A percentile compares a stretch with the other conserved stretches of the same genome.
These are phyloP conservation scores for Mionectes macconnelli DNA, from an alignment of 2,113 vertebrate species.

Conservation along the genomic window DNA sequence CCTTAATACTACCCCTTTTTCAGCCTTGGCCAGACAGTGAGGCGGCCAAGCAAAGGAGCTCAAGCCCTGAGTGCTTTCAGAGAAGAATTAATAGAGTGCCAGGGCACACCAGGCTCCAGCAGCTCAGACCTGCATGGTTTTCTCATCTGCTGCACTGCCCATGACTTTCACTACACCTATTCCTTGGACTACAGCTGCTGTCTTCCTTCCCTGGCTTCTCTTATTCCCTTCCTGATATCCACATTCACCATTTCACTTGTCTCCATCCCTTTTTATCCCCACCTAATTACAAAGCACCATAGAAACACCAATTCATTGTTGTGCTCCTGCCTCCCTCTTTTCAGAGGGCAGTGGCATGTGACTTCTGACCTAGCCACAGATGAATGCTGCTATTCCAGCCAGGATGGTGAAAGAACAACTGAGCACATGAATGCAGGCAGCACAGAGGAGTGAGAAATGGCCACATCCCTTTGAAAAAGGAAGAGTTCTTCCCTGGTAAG, in stretches of 20 bases:
- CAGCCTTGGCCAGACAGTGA: neutral
- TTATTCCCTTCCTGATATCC: neutral
- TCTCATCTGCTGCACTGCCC: neutral
- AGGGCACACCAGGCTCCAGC: neutral
- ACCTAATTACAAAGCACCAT: neutral
- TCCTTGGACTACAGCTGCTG: neutral
- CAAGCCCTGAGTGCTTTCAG: neutral
- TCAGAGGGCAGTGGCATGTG: neutral
- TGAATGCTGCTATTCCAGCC: neutral
- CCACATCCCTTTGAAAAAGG: neutral
- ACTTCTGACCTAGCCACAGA: neutral
- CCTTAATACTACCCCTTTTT: neutral
- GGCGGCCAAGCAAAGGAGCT: neutral
- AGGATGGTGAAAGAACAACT: neutral
- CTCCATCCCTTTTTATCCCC: neutral
- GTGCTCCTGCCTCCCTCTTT: neutral
- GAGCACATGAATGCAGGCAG: neutral
- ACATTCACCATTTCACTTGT: neutral
- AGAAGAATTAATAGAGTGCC: neutral
- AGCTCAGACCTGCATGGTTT: neutral
- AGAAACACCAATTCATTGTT: neutral
- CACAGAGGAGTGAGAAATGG: neutral
- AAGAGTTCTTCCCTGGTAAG: neutral
- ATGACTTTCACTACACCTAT: neutral
- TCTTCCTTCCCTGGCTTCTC: neutral